Evolutionary conservation across 2,113 vertebrate genomes (phyloP).

Genomic region (Pardalotus punctatus): DNA sequence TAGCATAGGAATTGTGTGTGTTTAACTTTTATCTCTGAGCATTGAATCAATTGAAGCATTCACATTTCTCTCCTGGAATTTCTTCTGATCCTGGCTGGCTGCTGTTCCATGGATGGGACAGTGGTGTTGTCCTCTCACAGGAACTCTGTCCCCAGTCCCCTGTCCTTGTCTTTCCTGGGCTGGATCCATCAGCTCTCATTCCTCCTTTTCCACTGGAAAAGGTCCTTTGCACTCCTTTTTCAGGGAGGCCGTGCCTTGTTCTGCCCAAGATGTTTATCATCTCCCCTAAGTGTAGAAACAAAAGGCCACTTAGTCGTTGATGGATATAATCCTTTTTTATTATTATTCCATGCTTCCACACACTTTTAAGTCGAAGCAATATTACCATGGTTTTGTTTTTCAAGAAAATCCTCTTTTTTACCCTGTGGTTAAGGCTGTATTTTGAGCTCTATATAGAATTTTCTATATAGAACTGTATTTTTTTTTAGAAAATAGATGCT

Average conservation of each 20-base stretch:
- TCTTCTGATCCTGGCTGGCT: background rate
- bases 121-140: background rate
- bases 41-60: background rate
- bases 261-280: background rate
- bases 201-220: background rate
- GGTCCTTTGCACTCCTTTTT: background rate
- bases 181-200: background rate
- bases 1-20: background rate
- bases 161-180: background rate
- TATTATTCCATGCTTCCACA: rapidly evolving
- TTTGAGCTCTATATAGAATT: background rate
- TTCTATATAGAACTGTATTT: background rate
- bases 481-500: background rate
- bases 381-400: background rate
- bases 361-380: background rate
- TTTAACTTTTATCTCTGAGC: background rate
- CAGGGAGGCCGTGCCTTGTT: background rate
- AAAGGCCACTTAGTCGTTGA: background rate
- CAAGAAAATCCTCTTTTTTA: background rate
- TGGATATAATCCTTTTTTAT: background rate
- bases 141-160: rapidly evolving
- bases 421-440: background rate
- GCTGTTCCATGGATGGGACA: background rate
- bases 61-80: background rate
- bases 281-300: background rate